Evolutionary conservation across 2,888 invertebrate genomes (phyloP), one percentile per base, ranked within the genome.

Genomic region (Scaptomyza polygonia): DNA sequence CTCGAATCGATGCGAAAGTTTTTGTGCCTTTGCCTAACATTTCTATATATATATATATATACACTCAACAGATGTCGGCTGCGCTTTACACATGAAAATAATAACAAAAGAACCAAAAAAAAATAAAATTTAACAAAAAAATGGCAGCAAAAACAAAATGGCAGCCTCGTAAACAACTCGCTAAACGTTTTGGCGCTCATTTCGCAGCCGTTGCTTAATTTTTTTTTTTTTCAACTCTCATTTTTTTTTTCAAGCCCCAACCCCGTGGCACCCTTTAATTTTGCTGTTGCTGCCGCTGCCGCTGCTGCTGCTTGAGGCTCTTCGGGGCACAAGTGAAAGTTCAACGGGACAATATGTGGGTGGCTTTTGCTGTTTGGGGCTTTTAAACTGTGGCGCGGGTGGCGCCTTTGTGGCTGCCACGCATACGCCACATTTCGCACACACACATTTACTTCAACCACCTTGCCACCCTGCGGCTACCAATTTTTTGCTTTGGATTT

Each of bases 151-250:
- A 69, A 75, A 66, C 48, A 67, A 80, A 83, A 69, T 72, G 79
- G 77, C 68, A 85, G 67, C 68, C 76, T 77, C 83, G 81, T 86
- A 82, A 86, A 82, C 83, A 82, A 86, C 79, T 83, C 64, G 83
- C 86, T 83, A 82, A 82, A 82, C 85, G 79, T 82, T 81, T 81
- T 77, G 81, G 74, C 83, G 81, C 77, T 81, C 81, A 85, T 85
- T 81, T 81, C 67, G 86, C 81, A 81, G 86, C 79, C 79, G 81
- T 77, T 85, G 81, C 77, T 85, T 81, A 85, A 82, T 82, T 75
- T 21, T 21, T 21, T 21, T 4, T 21, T 1, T 21, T 21, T 21
- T 21, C n/a, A n/a, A 21, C 21, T 2, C n/a, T n/a, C n/a, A n/a
- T 21, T 21, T 21, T 4, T 21, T 1, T 21, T 21, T 21, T 21